Evolutionary conservation across 2,888 invertebrate species (phyloP), one percentile per base, ranked within the genome.

Genomic region (Margaritifera margaritifera): DNA sequence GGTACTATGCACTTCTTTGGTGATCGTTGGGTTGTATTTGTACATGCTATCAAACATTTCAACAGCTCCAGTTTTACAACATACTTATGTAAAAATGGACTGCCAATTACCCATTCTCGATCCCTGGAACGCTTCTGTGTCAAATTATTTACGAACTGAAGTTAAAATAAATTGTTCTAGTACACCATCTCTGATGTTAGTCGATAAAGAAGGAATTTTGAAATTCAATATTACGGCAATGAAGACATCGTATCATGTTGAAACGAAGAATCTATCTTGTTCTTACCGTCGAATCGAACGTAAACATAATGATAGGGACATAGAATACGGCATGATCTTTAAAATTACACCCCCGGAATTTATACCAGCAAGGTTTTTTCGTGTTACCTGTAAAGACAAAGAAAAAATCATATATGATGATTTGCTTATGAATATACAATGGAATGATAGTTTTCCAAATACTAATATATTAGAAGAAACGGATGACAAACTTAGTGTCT

Each of bases 311-410:
- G 27, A 27, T 27, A 27, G 4, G 27, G 59, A 64, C 20, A 56
- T 70, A 15, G 25, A 6, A n/a, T 50, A 66, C 19, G 68, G 60
- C 1, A 22, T 51, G n/a, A 50, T 25, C 20, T 51, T 63, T 11
- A 22, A 52, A 20, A 66, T 75, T 31, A 58, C 27, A 3, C 67
- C 68, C 20, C 75, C 75, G 27, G 31, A 54, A n/a, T 75, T 75
- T 57, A 58, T 75, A 19, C 55, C 57, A 5, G 58, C 58, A 42
- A 53, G 54, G 4, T 42, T 68, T 2, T 72, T 75, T 57, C 56
- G 68, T 11, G 68, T 75, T 20, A 42, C 62, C 5, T 75, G 75
- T 56, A 60, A 31, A 27, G 63, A 60, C 42, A 4, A 15, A 15
- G 15, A 11, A 1, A 58, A 51, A 42, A 66, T 54, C 4, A 63